Conservation (phyloP, 2,113 vertebrate species). For the Menidia beryllina region DNA sequence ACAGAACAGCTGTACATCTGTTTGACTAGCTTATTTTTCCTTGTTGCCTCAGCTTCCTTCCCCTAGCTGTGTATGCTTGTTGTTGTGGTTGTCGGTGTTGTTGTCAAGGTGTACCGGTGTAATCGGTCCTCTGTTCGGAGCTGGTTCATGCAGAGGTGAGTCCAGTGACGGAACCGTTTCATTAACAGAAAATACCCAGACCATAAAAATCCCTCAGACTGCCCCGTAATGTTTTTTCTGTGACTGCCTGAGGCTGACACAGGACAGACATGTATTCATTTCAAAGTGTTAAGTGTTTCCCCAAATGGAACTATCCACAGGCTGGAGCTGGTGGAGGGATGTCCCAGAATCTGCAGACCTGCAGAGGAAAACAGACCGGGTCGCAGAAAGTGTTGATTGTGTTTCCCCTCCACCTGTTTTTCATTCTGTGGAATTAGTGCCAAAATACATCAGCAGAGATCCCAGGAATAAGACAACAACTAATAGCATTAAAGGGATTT, state of each 20-base stretch:
- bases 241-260: slow-evolving; percentile 6
- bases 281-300: slow-evolving; percentile 26
- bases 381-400: background rate
- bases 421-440: background rate
- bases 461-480: slow-evolving; percentile 1
- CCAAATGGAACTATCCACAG: slow-evolving; percentile 16
- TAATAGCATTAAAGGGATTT: background rate
- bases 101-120: slow-evolving; percentile 25
- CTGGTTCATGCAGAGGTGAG: slow-evolving; percentile 13
- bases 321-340: slow-evolving; percentile 2
- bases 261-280: slow-evolving; percentile 8
- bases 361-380: background rate
- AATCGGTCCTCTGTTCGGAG: slow-evolving; percentile 9
- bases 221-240: slow-evolving; percentile 10
- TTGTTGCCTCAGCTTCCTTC: background rate
- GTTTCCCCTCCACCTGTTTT: slow-evolving; percentile 18
- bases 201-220: slow-evolving; percentile 33
- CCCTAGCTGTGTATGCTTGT: slow-evolving; percentile 22
- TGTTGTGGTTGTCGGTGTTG: slow-evolving; percentile 17
- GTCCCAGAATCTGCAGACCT: slow-evolving; percentile 5
- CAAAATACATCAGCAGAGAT: background rate
- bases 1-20: background rate
- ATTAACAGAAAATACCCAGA: slow-evolving; percentile 35
- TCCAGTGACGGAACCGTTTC: slow-evolving; percentile 43
- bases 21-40: background rate